These are phyloP conservation scores for Myrmophylax atrothorax DNA, from an alignment of 2,113 vertebrate genomes.

Conservation along the genomic window DNA sequence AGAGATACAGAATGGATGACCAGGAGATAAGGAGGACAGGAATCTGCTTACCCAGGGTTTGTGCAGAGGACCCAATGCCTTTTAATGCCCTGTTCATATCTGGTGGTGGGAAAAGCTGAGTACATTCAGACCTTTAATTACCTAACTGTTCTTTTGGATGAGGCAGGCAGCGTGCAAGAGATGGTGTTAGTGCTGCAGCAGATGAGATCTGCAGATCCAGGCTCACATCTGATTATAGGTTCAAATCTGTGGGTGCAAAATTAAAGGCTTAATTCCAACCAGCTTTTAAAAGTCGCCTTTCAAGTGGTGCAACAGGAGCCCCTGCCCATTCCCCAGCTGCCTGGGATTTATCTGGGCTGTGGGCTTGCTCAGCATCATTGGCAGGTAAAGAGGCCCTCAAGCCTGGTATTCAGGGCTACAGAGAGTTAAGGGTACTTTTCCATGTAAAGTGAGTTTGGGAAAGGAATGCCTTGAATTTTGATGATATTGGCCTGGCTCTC, in stretches of 20 bases:
- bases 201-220: background rate
- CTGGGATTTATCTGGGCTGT: slow-evolving; percentile 23
- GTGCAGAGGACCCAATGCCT: background rate
- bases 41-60: background rate
- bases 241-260: slow-evolving; percentile 25
- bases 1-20: background rate
- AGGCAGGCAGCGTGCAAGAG: background rate
- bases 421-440: slow-evolving; percentile 32
- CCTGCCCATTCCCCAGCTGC: background rate
- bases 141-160: background rate
- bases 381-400: slow-evolving; percentile 32
- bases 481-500: slow-evolving; percentile 36
- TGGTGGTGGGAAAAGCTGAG: background rate
- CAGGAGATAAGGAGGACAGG: background rate
- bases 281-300: background rate
- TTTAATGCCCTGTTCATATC: background rate
- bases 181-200: background rate
- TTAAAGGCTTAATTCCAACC: slow-evolving; percentile 42
- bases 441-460: slow-evolving; percentile 19
- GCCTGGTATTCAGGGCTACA: slow-evolving; percentile 9
- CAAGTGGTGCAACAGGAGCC: slow-evolving; percentile 12
- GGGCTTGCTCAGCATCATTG: background rate
- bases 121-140: background rate
- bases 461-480: slow-evolving; percentile 61
- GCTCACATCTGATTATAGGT: background rate